These are phyloP conservation scores for Eupithecia tripunctaria DNA, from an alignment of 2,888 invertebrate species.

Conservation along the genomic window DNA sequence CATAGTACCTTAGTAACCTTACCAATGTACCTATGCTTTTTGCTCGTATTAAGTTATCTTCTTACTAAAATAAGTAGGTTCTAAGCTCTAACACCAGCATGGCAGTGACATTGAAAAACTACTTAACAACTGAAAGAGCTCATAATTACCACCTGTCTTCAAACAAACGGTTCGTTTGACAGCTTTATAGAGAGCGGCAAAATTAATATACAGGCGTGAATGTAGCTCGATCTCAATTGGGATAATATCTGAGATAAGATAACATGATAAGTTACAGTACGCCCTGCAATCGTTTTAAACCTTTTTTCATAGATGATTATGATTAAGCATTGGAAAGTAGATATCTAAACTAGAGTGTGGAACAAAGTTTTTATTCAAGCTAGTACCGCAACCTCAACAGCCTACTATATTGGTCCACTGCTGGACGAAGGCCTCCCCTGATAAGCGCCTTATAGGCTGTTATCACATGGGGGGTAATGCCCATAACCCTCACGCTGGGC, in stretches of 20 bases:
- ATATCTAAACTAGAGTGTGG: neutral
- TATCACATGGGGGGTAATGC: too few species aligned
- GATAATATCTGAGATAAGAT: slow-evolving; percentile 30
- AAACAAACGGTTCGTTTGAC: slow-evolving; percentile 58
- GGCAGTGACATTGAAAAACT: slow-evolving; percentile 67
- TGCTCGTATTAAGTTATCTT: neutral
- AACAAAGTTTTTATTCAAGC: neutral
- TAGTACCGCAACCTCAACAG: too few species aligned
- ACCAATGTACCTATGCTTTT: too few species aligned
- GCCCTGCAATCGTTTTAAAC: slow-evolving; percentile 7
- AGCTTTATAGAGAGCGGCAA: slow-evolving; percentile 57
- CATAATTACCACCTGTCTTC: slow-evolving; percentile 70
- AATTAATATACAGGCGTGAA: slow-evolving; percentile 45
- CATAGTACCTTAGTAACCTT: neutral
- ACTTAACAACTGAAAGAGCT: slow-evolving; percentile 56
- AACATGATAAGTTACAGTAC: slow-evolving; percentile 28
- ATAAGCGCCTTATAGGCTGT: too few species aligned
- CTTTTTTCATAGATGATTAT: neutral
- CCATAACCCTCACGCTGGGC: too few species aligned
- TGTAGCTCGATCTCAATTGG: slow-evolving; percentile 39
- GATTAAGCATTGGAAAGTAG: slow-evolving; percentile 1
- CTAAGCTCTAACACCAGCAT: neutral
- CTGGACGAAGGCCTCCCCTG: too few species aligned
- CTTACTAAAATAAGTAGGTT: neutral
- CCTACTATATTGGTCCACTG: too few species aligned